These are phyloP conservation scores for Tribolium madens DNA, from an alignment of 1,140 invertebrate genomes.

Conservation along the genomic window DNA sequence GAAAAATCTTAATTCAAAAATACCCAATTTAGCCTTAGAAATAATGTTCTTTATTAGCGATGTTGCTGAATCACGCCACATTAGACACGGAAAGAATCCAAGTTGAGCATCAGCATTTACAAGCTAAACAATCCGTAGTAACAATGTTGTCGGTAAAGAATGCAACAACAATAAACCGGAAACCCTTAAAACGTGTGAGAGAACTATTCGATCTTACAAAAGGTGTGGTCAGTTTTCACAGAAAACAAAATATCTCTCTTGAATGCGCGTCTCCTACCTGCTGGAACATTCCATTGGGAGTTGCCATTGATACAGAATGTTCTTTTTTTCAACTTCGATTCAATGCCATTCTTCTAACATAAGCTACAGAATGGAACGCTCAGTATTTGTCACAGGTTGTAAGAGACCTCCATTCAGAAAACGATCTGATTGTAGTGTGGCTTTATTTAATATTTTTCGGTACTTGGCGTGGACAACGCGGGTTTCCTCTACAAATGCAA, in stretches of 20 bases:
- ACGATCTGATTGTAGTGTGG: constrained; percentile 36
- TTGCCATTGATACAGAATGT: constrained; percentile 64
- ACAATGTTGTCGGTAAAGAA: constrained; percentile 63
- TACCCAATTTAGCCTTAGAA: constrained; percentile 31
- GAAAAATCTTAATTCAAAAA: constrained; percentile 29
- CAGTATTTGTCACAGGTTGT: constrained; percentile 58
- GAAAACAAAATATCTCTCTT: constrained; percentile 62
- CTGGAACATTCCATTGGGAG: constrained; percentile 60
- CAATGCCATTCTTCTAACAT: constrained; percentile 54
- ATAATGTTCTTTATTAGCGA: constrained; percentile 35
- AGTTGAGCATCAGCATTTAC: constrained; percentile 58
- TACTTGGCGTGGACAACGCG: constrained; percentile 18
- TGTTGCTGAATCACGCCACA: constrained; percentile 57
- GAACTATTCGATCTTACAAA: constrained; percentile 61
- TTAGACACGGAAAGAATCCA: constrained; percentile 53
- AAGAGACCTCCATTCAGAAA: constrained; percentile 41
- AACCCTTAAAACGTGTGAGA: constrained; percentile 64
- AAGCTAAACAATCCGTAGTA: constrained; percentile 63
- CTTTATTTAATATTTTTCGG: constrained; percentile 43
- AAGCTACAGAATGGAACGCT: constrained; percentile 52
- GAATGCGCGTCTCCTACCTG: constrained; percentile 58
- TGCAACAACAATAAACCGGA: constrained; percentile 61
- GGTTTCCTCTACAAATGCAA: constrained; percentile 7
- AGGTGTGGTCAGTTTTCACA: constrained; percentile 64
- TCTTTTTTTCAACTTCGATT: constrained; percentile 58